A percentile compares a stretch with the other conserved stretches of the same genome.
Evolutionary conservation across 2,113 vertebrate genomes (phyloP).

Genomic region (Sterrhoptilus dennistouni): DNA sequence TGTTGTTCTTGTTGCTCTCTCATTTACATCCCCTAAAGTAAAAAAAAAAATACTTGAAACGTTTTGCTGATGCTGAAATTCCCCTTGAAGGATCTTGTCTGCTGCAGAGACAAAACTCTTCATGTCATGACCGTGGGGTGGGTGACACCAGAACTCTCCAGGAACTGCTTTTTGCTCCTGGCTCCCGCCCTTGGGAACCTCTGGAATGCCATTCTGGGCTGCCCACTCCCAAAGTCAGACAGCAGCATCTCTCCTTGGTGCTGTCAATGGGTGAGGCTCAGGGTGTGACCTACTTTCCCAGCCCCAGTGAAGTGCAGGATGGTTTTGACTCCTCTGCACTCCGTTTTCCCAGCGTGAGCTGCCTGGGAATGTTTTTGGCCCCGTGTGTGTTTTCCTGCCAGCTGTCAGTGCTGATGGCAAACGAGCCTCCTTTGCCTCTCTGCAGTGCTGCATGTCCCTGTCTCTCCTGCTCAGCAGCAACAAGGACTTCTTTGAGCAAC

Average conservation of each 20-base stretch:
- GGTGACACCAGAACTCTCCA: not conserved
- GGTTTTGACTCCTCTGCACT: conserved; percentile 11
- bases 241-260: not conserved
- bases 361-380: not conserved
- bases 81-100: not conserved
- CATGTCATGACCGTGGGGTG: rapidly evolving
- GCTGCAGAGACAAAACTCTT: not conserved
- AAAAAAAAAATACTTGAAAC: not conserved
- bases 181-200: not conserved
- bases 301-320: not conserved
- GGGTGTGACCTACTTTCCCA: conserved; percentile 32
- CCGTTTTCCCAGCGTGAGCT: not conserved
- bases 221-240: not conserved
- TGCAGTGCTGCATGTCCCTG: not conserved
- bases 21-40: not conserved
- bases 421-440: not conserved
- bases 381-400: not conserved
- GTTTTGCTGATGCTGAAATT: not conserved
- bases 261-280: not conserved
- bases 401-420: not conserved
- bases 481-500: not conserved
- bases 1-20: not conserved
- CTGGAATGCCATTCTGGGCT: not conserved
- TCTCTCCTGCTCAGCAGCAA: not conserved
- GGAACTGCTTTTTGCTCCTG: not conserved